Evolutionary conservation across 2,888 invertebrate species (phyloP), one percentile per base, ranked within the genome.

Genomic region (Eupelmus urozonus): DNA sequence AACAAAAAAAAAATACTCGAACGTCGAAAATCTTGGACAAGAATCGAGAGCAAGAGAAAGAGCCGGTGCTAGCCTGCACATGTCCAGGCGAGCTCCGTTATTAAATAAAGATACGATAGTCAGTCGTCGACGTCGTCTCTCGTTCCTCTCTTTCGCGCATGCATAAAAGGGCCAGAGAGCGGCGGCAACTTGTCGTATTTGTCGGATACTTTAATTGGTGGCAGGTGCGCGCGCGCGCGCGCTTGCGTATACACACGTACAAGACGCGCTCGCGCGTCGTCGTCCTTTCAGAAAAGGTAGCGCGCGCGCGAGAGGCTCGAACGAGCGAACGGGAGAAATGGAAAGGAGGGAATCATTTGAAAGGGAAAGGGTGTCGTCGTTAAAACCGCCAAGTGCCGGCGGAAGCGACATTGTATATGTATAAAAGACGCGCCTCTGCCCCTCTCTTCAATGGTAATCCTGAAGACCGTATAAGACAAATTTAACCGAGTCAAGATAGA

Each of bases 361-460:
- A 60, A 76, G 70, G 75, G 73, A 74, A 75, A 72, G 78, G 75
- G 80, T 79, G 80, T 75, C 72, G 79, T 81, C 77, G 82, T 76
- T 81, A 77, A 75, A 76, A 78, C 62, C 79, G 67, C 55, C 71
- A 77, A 79, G 79, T 82, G 77, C 55, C 34, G 66, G 70, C 53
- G 80, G 71, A 80, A 70, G 53, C 70, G 74, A 75, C 79, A 42
- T 63, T 69, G 80, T 74, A 71, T 76, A 71, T n/a, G n/a, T 76
- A 76, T 70, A 81, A 82, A 66, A 73, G 78, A 70, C 74, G 63
- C 20, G 18, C 20, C 20, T 20, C 25, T 51, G 27, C 23, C 13
- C 0, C 59, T 5, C n/a, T n/a, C 49, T 20, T 27, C 20, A n/a
- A 20, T 70, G 63, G 49, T 69, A 62, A 53, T 78, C 65, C 49